Evolutionary conservation across 2,797 vertebrate species (phyloP).

Genomic region (Crypturellus tataupa): DNA sequence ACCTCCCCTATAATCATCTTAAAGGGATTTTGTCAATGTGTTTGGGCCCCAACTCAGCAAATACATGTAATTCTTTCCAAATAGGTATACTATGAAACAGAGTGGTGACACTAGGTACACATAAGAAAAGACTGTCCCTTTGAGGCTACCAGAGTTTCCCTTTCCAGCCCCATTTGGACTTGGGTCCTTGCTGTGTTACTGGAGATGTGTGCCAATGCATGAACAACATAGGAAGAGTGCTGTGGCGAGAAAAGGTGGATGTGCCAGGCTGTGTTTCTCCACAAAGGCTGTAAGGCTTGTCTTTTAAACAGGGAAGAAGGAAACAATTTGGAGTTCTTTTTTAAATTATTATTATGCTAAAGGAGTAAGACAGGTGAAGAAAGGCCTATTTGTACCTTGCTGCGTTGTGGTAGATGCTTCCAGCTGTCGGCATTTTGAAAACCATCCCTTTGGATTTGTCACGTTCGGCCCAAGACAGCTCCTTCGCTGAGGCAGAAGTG

Average conservation of each 20-base stretch:
- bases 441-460: background rate
- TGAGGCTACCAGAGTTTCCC: background rate
- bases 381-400: background rate
- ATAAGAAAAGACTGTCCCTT: background rate
- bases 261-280: background rate
- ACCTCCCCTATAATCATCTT: background rate
- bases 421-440: background rate
- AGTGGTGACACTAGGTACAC: background rate
- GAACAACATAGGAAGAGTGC: background rate
- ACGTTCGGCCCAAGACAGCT: background rate
- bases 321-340: background rate
- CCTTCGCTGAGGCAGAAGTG: background rate
- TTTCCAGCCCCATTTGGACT: background rate
- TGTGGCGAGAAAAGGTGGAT: background rate
- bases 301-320: background rate
- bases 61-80: background rate
- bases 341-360: background rate
- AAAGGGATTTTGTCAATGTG: background rate
- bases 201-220: background rate
- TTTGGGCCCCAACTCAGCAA: background rate
- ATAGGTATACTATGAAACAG: rapidly evolving
- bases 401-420: background rate
- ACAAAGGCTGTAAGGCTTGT: background rate
- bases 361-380: background rate
- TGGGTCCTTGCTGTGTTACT: background rate